phyloP scores from a whole-genome alignment of 2,888 invertebrate genomes.

The Leucophora obtusa region DNA sequence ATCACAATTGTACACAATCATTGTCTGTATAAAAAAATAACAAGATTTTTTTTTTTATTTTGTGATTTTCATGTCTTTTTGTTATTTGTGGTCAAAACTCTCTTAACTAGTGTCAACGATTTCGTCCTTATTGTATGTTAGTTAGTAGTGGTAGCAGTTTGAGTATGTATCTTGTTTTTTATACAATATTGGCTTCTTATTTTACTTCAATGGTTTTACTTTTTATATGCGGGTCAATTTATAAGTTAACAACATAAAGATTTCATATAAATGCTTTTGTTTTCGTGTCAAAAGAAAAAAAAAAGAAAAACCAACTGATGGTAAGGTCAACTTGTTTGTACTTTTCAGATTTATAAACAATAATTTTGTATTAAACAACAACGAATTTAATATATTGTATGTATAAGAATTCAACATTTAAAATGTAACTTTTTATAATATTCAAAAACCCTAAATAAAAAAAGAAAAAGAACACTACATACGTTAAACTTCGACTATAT shows the following conservation, averaged over 20 bases:
- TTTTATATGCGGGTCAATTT: slow-evolving; percentile 50
- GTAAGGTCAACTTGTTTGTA: no score
- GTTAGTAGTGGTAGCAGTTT: not conserved
- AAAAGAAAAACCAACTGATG: not conserved
- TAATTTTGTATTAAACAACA: no score
- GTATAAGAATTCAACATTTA: no score
- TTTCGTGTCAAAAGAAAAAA: not conserved
- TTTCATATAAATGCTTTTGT: slow-evolving; percentile 26
- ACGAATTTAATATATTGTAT: no score
- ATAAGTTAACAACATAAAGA: slow-evolving; percentile 56
- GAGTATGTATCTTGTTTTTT: slow-evolving; percentile 35
- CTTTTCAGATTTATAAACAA: no score
- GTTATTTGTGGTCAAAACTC: slow-evolving; percentile 47
- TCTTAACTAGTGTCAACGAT: slow-evolving; percentile 53
- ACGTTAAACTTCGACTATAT: no score
- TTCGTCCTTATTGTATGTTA: slow-evolving; percentile 34
- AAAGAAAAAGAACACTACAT: no score
- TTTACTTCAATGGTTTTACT: slow-evolving; percentile 23
- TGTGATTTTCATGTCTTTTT: slow-evolving; percentile 8
- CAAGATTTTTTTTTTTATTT: no score
- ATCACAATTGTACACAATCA: slow-evolving; percentile 39
- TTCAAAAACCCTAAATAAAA: no score
- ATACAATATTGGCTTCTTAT: slow-evolving; percentile 53
- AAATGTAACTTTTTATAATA: no score
- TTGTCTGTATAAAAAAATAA: slow-evolving; percentile 31